Percentiles rank a stretch among this genome's conserved stretches.
These are phyloP conservation scores for Drosophila longiperda DNA, from an alignment of 2,888 invertebrate species.

Conservation along the genomic window DNA sequence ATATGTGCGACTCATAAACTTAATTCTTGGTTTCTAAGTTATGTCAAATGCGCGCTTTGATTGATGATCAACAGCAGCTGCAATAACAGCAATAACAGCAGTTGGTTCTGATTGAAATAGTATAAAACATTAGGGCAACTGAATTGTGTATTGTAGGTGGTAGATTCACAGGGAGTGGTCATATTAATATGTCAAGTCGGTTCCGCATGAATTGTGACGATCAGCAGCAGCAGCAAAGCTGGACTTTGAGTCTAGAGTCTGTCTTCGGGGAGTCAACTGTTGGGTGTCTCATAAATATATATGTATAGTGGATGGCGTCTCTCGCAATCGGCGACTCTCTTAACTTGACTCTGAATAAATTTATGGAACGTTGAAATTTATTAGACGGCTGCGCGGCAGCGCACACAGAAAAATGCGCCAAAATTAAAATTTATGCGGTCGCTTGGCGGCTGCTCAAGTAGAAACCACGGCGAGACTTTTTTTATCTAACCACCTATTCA, in stretches of 20 bases:
- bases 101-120: constrained; percentile 1
- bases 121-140: constrained; percentile 11
- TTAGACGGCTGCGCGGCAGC: constrained; percentile 64
- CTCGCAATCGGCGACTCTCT: constrained; percentile 42
- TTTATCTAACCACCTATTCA: constrained; percentile 1
- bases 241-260: constrained; percentile 11
- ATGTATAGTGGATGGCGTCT: constrained; percentile 2
- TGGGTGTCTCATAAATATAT: constrained; percentile 11
- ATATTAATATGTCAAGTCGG: constrained; percentile 74
- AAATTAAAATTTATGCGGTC: constrained; percentile 77
- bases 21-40: constrained; percentile 75
- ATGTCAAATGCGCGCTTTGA: constrained; percentile 78
- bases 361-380: constrained; percentile 74
- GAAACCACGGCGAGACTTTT: constrained; percentile 43
- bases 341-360: constrained; percentile 76
- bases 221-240: constrained; percentile 4
- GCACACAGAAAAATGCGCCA: constrained; percentile 77
- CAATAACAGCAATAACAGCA: constrained; percentile 5
- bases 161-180: constrained; percentile 21
- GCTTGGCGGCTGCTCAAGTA: constrained; percentile 34
- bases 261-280: constrained; percentile 1
- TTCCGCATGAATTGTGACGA: constrained; percentile 49
- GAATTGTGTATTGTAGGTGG: neutral
- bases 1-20: constrained; percentile 49
- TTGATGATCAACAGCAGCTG: constrained; percentile 66